Evolutionary conservation across 2,113 vertebrate species (phyloP).

Genomic region (Conger conger): DNA sequence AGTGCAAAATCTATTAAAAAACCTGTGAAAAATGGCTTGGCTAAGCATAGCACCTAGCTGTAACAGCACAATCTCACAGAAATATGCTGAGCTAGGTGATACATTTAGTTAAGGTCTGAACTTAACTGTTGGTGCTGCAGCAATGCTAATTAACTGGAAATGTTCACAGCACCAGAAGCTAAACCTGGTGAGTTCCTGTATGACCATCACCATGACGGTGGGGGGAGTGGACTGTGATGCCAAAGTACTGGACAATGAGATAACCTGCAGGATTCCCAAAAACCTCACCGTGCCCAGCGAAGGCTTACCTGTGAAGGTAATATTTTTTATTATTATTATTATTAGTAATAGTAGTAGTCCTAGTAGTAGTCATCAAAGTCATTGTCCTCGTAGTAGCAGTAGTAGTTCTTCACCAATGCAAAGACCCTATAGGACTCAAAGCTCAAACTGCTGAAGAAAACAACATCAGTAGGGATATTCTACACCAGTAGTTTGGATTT

Average conservation of each 20-base stretch:
- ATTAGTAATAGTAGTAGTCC: too few relatives aligned
- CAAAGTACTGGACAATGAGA: constrained; percentile 80
- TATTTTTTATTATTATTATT: constrained; percentile 1
- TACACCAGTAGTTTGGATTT: too few relatives aligned
- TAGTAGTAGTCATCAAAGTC: too few relatives aligned
- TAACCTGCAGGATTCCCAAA: constrained; percentile 81
- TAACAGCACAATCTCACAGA: neutral
- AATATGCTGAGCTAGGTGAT: neutral
- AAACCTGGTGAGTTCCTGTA: constrained; percentile 74
- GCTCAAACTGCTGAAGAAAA: neutral
- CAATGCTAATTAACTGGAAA: neutral
- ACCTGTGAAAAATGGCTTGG: neutral
- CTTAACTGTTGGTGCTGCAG: neutral
- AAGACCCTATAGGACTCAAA: too few relatives aligned
- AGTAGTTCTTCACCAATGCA: too few relatives aligned
- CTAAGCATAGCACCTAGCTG: neutral
- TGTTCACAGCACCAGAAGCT: constrained; percentile 78
- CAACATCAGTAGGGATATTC: neutral
- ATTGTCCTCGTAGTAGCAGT: too few relatives aligned
- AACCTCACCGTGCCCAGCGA: constrained; percentile 66
- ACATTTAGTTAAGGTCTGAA: neutral
- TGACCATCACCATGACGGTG: constrained; percentile 83
- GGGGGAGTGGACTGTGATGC: constrained; percentile 79
- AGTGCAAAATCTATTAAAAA: neutral
- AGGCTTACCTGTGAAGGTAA: constrained; percentile 76